phyloP scores from a whole-genome alignment of 2,888 invertebrate genomes.

The Caenorhabditis becei region DNA sequence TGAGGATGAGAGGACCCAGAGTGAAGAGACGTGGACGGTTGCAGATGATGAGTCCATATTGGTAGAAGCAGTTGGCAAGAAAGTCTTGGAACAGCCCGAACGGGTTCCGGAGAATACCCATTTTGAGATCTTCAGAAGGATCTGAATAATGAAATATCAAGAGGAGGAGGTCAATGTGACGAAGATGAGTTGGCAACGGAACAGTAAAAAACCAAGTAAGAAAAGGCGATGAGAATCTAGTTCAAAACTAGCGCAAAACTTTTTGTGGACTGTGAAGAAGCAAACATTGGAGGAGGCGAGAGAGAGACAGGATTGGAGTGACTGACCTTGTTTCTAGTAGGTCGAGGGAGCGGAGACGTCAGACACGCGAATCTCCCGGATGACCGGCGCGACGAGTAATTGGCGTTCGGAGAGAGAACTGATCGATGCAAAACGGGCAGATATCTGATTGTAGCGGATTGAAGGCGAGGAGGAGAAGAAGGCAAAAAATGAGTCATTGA shows the following conservation, averaged over 20 bases:
- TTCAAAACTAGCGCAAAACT: conserved; percentile 52
- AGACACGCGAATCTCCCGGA: conserved; percentile 53
- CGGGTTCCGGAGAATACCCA: conserved; percentile 70
- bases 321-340: conserved; percentile 44
- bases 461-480: conserved; percentile 14
- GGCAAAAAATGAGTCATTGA: conserved; percentile 46
- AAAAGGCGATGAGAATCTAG: conserved; percentile 24
- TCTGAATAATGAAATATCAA: too few species aligned
- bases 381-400: conserved; percentile 43
- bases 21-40: conserved; percentile 76
- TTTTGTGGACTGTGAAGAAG: conserved; percentile 55
- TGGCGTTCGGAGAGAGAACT: conserved; percentile 49
- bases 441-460: conserved; percentile 32
- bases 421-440: conserved; percentile 35
- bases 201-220: conserved; percentile 4
- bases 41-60: conserved; percentile 76
- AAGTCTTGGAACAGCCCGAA: conserved; percentile 78
- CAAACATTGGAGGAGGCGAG: conserved; percentile 37
- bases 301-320: conserved; percentile 10
- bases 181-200: background rate
- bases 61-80: conserved; percentile 74
- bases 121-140: conserved; percentile 21
- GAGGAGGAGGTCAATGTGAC: too few species aligned
- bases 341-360: conserved; percentile 34
- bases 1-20: conserved; percentile 75